Base-by-base conservation (phyloP, 1,140 invertebrate species). In the Schmidtea mediterranea region DNA sequence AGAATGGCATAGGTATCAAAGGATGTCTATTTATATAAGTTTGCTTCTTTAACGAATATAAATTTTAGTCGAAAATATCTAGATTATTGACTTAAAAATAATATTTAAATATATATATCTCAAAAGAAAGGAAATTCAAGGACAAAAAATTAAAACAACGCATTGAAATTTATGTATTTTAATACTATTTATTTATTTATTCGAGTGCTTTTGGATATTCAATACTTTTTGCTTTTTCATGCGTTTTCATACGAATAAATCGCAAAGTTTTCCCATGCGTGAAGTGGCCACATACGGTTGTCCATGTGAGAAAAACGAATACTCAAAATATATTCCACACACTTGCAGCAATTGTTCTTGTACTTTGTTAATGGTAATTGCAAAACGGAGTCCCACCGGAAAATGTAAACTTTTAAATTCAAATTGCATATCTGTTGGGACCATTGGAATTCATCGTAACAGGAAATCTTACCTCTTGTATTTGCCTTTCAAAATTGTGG, bases 321-420 rank as follows among this genome's bases (percentile, higher is more conserved):
- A 36, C 9, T 32, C 24, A 2, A 48, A 19, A 48, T 32, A 5
- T 32, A 48, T 5, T n/a, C 46, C 46, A 36, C 24, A 18, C 59
- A 57, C 22, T 21, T 49, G 26, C 2, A 63, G 45, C 2, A 59
- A 53, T 56, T 72, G 68, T n/a, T 71, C 68, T 58, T 74, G 71
- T 8, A 66, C 52, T 58, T 73, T 72, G 55, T 72, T 73, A 2
- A 73, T 68, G 0, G 69, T 69, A 58, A 72, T 69, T 24, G 68
- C 62, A 58, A 71, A 73, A 2, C 57, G 53, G 1, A 67, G 47
- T 50, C 61, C 54, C 0, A 74, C 32, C 19, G 68, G 67, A 61
- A 73, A 71, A 52, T 73, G 69, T 0, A 66, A 23, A 40, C 70
- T 43, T 56, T 64, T 64, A 51, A 72, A 68, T 48, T 69, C 59